Evolutionary conservation across 2,888 invertebrate genomes (phyloP).

Genomic region (Ichneumoninae sp.): DNA sequence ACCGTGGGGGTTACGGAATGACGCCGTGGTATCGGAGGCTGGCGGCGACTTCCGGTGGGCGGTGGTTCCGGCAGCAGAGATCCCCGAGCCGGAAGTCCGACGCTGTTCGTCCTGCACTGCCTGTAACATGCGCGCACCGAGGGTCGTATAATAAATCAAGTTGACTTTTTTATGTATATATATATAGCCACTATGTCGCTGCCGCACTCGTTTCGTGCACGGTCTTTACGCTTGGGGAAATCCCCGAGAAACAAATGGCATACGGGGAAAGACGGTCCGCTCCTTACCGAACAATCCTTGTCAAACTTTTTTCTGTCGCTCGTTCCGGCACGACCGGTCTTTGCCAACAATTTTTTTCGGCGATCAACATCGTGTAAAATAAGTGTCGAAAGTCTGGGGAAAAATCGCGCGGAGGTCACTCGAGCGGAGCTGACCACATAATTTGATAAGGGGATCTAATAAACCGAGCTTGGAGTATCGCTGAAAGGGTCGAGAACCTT

Average conservation of each 20-base stretch:
- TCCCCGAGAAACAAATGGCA: neutral
- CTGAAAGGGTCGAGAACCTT: slow-evolving; percentile 44
- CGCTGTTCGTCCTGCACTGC: slow-evolving; percentile 80
- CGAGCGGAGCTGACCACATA: slow-evolving; percentile 31
- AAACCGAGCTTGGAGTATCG: slow-evolving; percentile 40
- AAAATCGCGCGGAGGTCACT: neutral
- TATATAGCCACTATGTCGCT: no score
- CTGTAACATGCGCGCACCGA: slow-evolving; percentile 67
- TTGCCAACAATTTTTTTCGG: no score
- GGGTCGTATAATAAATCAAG: slow-evolving; percentile 33
- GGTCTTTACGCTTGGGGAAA: neutral
- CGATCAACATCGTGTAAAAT: neutral
- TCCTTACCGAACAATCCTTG: neutral
- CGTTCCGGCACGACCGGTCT: no score
- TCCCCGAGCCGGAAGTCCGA: slow-evolving; percentile 78
- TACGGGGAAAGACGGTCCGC: neutral
- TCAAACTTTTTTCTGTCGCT: neutral
- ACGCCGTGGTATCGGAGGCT: slow-evolving; percentile 81
- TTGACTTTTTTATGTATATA: slow-evolving; percentile 11
- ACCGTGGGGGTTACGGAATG: slow-evolving; percentile 81
- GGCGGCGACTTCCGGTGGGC: slow-evolving; percentile 73
- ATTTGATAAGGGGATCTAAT: slow-evolving; percentile 59
- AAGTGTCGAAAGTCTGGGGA: neutral
- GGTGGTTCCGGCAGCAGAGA: slow-evolving; percentile 77
- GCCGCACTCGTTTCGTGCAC: neutral